Evolutionary conservation across 2,113 vertebrate species (phyloP).

Genomic region (Pterocles orientalis): DNA sequence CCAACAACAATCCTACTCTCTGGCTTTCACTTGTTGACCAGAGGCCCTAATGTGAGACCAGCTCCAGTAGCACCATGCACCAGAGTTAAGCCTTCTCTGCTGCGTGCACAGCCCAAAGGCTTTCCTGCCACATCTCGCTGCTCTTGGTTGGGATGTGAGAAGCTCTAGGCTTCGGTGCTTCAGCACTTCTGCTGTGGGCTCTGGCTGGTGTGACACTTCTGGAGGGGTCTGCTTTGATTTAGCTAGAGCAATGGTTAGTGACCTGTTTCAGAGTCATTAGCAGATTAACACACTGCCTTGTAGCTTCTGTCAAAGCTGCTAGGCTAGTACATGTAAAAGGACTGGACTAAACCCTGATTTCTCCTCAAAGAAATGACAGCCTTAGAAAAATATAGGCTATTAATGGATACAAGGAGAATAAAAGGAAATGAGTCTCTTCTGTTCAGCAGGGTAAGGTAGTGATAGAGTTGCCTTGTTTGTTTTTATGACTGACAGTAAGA

Average conservation of each 20-base stretch:
- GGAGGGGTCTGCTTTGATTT: neutral
- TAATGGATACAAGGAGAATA: conserved; percentile 1
- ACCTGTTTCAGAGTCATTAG: neutral
- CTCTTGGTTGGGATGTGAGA: neutral
- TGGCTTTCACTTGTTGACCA: neutral
- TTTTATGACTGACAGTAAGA: neutral
- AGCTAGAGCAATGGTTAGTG: neutral
- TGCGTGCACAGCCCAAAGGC: neutral
- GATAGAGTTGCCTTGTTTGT: neutral
- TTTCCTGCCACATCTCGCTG: neutral
- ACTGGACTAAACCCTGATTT: neutral
- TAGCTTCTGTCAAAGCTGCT: neutral
- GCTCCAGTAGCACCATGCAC: neutral
- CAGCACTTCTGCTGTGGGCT: neutral
- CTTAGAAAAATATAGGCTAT: conserved; percentile 4
- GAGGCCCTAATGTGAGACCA: neutral
- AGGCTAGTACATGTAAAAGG: neutral
- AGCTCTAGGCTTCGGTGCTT: neutral
- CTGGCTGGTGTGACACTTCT: neutral
- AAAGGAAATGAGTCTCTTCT: neutral
- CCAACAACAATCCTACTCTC: neutral
- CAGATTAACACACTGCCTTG: neutral
- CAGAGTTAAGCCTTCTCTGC: neutral
- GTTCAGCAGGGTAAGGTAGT: neutral
- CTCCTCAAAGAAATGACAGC: neutral